These are phyloP conservation scores for Geotrupes spiniger DNA, from an alignment of 2,888 invertebrate species.

Conservation along the genomic window DNA sequence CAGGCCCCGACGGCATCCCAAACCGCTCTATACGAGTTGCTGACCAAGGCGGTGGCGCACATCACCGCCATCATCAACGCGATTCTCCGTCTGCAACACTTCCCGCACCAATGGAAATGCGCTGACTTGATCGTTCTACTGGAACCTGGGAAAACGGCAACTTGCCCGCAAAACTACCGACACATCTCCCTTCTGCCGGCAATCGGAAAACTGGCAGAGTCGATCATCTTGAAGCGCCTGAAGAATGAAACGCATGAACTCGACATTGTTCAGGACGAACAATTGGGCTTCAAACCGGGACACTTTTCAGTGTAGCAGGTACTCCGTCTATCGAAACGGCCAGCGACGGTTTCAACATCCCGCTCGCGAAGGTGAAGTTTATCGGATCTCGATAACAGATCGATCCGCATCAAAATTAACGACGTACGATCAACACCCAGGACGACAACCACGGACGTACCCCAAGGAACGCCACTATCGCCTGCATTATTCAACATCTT, in stretches of 20 bases:
- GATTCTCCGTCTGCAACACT: constrained; percentile 7
- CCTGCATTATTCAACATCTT: not conserved
- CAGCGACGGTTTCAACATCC: not conserved
- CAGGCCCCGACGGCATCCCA: constrained; percentile 8
- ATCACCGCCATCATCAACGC: constrained; percentile 13
- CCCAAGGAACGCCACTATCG: constrained; percentile 11
- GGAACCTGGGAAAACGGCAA: constrained; percentile 10
- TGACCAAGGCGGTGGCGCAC: not conserved
- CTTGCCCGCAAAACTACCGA: constrained; percentile 26
- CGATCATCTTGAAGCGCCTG: constrained; percentile 21
- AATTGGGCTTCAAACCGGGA: constrained; percentile 32
- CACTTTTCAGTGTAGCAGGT: constrained; percentile 17
- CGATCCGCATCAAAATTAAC: not conserved
- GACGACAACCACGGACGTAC: not conserved
- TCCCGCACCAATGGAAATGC: constrained; percentile 18
- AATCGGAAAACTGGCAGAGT: constrained; percentile 30
- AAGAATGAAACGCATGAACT: constrained; percentile 12
- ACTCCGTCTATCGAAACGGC: constrained; percentile 1
- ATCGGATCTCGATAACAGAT: not conserved
- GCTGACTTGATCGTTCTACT: constrained; percentile 13
- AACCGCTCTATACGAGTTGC: constrained; percentile 10
- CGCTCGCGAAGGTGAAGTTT: not conserved
- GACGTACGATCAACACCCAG: not conserved
- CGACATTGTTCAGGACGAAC: constrained; percentile 23
- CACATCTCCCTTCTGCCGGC: constrained; percentile 32